Base-by-base conservation (phyloP, 2,797 vertebrate species). In the Potorous gilbertii region DNA sequence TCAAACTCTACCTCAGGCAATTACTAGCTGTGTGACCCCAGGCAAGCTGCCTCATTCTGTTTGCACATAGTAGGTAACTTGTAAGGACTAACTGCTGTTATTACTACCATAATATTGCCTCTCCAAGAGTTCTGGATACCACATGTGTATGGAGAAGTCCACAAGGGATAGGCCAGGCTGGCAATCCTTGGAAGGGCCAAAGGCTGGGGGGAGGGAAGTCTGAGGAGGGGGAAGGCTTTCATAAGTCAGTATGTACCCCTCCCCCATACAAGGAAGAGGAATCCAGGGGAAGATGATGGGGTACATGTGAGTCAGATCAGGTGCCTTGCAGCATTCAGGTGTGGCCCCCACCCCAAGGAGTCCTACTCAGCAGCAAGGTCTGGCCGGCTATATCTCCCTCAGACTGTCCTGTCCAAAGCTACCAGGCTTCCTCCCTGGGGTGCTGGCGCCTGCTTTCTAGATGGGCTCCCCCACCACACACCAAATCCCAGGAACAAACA, bases 401-500 rank as follows among this genome's bases (percentile, higher is more conserved):
- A 87, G 74, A 87, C 9, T 40, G 74, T 27, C 40, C 74, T 46
- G 40, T 81, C n/a, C 24, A 27, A 46, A 46, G 74, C 21, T 40
- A 81, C 21, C 74, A 24, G 74, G 74, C 21, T 5, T 28, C 74
- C 31, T 50, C 74, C 74, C 74, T 87, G 74, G 74, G 40, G 74
- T 87, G 40, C 74, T 50, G 74, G 74, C 74, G 74, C 74, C 74
- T 87, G 74, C 21, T 81, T 27, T 74, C 66, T 74, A n/a, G 66
- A 74, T 21, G 6, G n/a, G 18, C 40, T 50, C 40, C 74, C 74
- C n/a, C 18, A 2, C 40, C 40, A 3, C 74, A 27, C 74, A 87
- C 40, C 74, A 87, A 87, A 87, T 87, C 74, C 9, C 3, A 97
- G 95, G 93, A 91, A 95, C 62, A 46, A 93, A 66, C 66, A 28